Conservation (phyloP, 2,797 vertebrate species). For the Anguilla megastoma region DNA sequence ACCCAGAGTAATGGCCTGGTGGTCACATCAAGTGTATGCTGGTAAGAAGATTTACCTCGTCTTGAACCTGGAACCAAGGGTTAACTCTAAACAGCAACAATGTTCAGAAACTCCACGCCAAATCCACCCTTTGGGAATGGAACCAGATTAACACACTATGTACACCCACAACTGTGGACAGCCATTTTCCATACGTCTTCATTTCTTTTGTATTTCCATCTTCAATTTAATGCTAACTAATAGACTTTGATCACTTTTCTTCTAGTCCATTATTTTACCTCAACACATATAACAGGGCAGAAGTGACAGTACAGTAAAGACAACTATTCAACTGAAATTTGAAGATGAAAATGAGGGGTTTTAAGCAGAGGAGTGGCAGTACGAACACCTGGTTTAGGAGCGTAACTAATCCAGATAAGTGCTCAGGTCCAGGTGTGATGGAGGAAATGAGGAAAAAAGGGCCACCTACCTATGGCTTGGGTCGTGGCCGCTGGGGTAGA, state of each 20-base stretch:
- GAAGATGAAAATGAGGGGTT: neutral
- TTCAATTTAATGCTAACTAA: neutral
- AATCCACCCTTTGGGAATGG: neutral
- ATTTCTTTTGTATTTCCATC: neutral
- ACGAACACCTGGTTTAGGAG: neutral
- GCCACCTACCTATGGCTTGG: constrained; percentile 78
- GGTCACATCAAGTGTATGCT: neutral
- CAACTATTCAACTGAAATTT: neutral
- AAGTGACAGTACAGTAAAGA: neutral
- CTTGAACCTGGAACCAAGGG: neutral
- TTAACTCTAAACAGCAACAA: neutral
- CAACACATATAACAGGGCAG: neutral
- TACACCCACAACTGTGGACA: neutral
- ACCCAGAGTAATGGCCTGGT: no score
- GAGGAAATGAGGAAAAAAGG: neutral
- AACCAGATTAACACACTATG: neutral
- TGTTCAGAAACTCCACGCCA: neutral
- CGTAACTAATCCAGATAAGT: neutral
- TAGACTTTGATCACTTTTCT: neutral
- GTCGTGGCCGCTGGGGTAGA: constrained; percentile 72
- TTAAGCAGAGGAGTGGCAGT: neutral
- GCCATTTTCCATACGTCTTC: neutral
- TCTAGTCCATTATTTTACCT: neutral
- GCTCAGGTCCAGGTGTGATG: neutral
- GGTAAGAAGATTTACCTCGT: neutral